These are phyloP conservation scores for Dascyllus trimaculatus DNA, from an alignment of 2,113 vertebrate genomes.

Conservation along the genomic window DNA sequence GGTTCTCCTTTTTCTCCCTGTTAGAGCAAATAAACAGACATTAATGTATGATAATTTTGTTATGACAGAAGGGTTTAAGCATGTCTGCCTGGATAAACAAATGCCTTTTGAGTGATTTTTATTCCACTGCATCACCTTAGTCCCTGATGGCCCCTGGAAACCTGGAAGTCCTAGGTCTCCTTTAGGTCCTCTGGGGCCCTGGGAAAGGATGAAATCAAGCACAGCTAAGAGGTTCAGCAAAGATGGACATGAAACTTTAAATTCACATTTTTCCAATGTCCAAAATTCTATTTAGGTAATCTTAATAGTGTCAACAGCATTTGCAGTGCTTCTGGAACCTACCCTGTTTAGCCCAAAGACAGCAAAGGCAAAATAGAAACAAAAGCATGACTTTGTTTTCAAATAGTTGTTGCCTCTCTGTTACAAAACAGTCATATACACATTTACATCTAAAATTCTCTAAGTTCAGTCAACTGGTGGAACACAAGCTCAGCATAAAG, in stretches of 20 bases:
- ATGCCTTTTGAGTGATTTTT: not conserved
- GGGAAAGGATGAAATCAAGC: not conserved
- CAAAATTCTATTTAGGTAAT: not conserved
- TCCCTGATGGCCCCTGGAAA: constrained; percentile 83
- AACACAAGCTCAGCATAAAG: constrained; percentile 1
- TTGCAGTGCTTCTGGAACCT: constrained; percentile 17
- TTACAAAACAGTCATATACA: not conserved
- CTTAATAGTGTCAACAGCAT: not conserved
- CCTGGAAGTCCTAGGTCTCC: constrained; percentile 89
- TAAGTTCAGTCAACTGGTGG: not conserved
- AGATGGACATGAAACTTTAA: not conserved
- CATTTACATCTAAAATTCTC: not conserved
- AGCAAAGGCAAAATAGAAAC: constrained; percentile 38
- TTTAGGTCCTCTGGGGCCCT: constrained; percentile 93
- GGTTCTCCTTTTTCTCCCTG: constrained; percentile 96
- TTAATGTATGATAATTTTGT: not conserved
- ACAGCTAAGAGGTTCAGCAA: not conserved
- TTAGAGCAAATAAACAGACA: not conserved
- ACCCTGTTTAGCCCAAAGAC: constrained; percentile 33
- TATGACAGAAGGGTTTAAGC: not conserved
- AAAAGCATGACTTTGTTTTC: constrained; percentile 13
- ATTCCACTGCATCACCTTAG: constrained; percentile 73
- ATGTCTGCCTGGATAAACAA: no score
- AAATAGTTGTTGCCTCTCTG: not conserved
- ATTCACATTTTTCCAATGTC: not conserved